A percentile compares a stretch with the other conserved stretches of the same genome.
These are phyloP conservation scores for Himalopsyche japonica DNA, from an alignment of 2,888 invertebrate species.

Conservation along the genomic window DNA sequence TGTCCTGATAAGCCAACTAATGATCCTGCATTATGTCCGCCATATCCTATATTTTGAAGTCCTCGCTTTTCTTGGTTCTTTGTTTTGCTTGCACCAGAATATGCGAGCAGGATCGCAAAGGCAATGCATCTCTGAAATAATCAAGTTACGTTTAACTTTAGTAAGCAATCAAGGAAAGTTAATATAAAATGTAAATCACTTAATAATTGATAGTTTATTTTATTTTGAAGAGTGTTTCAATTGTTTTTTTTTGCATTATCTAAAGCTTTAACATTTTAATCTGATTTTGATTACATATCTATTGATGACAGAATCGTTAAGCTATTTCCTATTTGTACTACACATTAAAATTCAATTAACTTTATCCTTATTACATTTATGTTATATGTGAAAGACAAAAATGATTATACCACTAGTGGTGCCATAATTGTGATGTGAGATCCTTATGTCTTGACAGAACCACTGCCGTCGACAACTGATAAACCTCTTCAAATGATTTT, in stretches of 20 bases:
- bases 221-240: no score
- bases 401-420: background rate
- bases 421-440: background rate
- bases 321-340: no score
- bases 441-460: background rate
- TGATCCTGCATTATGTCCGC: background rate
- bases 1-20: background rate
- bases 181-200: no score
- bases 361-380: background rate
- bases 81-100: background rate
- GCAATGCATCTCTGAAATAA: conserved; percentile 3
- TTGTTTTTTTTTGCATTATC: no score
- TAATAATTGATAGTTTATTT: no score
- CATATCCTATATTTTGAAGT: background rate
- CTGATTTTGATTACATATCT: no score
- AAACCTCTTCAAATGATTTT: background rate
- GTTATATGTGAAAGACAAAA: background rate
- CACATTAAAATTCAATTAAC: no score
- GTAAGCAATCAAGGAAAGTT: no score
- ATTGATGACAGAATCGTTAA: no score
- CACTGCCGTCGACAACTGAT: background rate
- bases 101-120: background rate
- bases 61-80: conserved; percentile 21
- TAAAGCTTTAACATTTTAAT: no score
- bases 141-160: no score